These are phyloP conservation scores for Mercenaria mercenaria DNA, from an alignment of 1,140 invertebrate genomes.

Conservation along the genomic window DNA sequence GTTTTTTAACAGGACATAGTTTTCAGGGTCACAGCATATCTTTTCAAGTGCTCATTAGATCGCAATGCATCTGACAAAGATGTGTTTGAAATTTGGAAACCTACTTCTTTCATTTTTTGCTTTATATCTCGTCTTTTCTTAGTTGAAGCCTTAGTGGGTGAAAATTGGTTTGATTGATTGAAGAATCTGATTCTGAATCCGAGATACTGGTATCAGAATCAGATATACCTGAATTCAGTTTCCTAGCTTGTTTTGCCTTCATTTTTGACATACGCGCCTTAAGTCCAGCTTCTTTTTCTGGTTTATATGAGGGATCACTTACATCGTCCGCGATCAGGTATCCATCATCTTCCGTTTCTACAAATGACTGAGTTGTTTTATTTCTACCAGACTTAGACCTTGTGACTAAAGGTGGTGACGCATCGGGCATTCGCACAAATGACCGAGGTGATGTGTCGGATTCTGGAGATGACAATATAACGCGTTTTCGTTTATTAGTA, in stretches of 20 bases:
- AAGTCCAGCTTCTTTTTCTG: not conserved
- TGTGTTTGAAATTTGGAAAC: not conserved
- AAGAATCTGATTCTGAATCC: not conserved
- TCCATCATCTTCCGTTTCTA: not conserved
- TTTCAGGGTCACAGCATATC: not conserved
- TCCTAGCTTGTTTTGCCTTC: not conserved
- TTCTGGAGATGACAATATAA: not conserved
- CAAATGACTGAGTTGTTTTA: not conserved
- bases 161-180: not conserved
- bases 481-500: not conserved
- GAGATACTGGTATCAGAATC: conserved; percentile 24
- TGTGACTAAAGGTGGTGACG: not conserved
- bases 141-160: not conserved
- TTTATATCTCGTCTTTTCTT: not conserved
- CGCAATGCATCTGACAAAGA: not conserved
- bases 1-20: not conserved
- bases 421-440: not conserved
- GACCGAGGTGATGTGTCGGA: not conserved
- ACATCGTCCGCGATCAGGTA: no score
- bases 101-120: not conserved
- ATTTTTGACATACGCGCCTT: not conserved
- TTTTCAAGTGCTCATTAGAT: not conserved
- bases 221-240: not conserved
- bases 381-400: not conserved
- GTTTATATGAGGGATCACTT: no score